Percentiles rank a stretch among this genome's conserved stretches.
Conservation (phyloP, 2,113 vertebrate genomes). For the Xiphorhynchus elegans region DNA sequence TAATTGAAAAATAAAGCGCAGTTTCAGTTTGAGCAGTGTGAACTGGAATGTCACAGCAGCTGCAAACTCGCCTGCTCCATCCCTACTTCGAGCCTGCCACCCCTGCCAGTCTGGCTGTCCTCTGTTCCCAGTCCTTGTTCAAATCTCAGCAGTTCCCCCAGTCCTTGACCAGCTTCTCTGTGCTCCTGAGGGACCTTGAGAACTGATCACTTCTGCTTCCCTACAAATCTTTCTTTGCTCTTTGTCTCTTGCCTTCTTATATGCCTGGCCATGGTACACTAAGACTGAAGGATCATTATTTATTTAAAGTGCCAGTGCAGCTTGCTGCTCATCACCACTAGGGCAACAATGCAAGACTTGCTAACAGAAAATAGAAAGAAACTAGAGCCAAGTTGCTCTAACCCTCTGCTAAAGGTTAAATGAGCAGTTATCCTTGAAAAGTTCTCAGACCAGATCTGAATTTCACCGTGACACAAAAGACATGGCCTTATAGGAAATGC, state of each 20-base stretch:
- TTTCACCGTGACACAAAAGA: not conserved
- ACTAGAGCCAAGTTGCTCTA: not conserved
- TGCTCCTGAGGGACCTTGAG: not conserved
- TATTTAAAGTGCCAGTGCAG: not conserved
- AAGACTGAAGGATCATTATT: not conserved
- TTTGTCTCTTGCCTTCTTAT: not conserved
- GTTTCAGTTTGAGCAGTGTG: not conserved
- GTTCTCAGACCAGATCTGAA: not conserved
- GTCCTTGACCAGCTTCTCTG: not conserved
- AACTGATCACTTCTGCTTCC: not conserved
- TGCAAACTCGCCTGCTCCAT: not conserved
- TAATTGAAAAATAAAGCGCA: not conserved
- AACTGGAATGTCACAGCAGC: not conserved
- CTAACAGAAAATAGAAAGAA: not conserved
- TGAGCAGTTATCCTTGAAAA: not conserved
- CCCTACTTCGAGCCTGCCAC: not conserved
- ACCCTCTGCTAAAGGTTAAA: not conserved
- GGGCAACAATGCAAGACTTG: not conserved
- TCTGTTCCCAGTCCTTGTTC: not conserved
- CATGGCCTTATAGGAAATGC: not conserved
- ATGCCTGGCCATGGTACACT: fast-evolving
- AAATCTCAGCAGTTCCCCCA: not conserved
- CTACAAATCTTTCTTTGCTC: not conserved
- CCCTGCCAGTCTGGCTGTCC: not conserved
- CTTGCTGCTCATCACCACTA: not conserved